Evolutionary conservation across 2,113 vertebrate species (phyloP).

Genomic region (Sitta europaea): DNA sequence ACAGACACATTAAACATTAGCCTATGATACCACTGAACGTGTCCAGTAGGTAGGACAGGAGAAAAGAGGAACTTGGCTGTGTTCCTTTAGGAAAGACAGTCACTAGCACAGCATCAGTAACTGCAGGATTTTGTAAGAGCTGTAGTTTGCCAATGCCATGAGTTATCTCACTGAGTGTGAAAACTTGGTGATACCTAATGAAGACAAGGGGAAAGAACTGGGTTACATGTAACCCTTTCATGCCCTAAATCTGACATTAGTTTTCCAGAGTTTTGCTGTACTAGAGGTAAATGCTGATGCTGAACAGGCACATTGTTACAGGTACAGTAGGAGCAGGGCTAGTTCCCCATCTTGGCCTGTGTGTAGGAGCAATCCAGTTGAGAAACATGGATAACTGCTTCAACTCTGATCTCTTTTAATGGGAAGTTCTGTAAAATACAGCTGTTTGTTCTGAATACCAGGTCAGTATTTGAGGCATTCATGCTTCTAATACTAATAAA

Average conservation of each 20-base stretch:
- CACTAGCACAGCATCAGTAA: not conserved
- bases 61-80: not conserved
- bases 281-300: not conserved
- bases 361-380: not conserved
- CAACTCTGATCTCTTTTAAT: not conserved
- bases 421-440: not conserved
- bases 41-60: not conserved
- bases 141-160: accelerated
- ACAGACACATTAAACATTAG: not conserved
- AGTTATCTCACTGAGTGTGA: not conserved
- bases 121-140: not conserved
- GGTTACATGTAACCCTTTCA: not conserved
- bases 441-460: not conserved
- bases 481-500: not conserved
- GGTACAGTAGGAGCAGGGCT: not conserved
- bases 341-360: not conserved
- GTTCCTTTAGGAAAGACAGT: not conserved
- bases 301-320: not conserved
- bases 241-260: not conserved
- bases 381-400: not conserved
- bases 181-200: not conserved
- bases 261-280: not conserved
- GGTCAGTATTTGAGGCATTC: not conserved
- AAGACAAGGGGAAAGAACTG: not conserved
- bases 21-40: accelerated